These are phyloP conservation scores for Palythoa caribaeorum DNA, from an alignment of 92 coral and sea anemone genomes.

Conservation along the genomic window DNA sequence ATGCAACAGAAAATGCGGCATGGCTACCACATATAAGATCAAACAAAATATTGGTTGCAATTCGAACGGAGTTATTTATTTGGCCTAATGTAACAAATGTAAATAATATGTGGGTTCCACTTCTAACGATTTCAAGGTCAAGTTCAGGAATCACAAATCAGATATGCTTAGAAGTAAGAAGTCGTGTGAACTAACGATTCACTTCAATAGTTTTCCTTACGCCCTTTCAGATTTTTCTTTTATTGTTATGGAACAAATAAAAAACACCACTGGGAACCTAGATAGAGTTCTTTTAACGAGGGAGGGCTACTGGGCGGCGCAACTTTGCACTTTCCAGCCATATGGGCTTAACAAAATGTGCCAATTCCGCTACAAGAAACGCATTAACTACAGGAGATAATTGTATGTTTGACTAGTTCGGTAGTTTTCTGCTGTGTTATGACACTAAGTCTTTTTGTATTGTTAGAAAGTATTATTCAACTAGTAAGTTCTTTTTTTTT, in stretches of 20 bases:
- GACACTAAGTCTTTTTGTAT: background rate
- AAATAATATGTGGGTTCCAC: slow-evolving; percentile 46
- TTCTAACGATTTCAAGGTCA: slow-evolving; percentile 17
- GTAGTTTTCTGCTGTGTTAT: background rate
- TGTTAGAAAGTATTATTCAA: too few relatives aligned
- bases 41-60: background rate
- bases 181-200: slow-evolving; percentile 1
- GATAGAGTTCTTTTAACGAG: background rate
- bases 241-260: background rate
- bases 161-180: slow-evolving; percentile 6
- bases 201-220: background rate
- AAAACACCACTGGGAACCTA: background rate
- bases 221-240: background rate
- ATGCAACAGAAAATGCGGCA: background rate
- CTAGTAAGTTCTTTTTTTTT: too few relatives aligned
- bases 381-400: too few relatives aligned
- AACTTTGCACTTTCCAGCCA: too few relatives aligned
- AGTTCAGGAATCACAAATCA: slow-evolving; percentile 45
- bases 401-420: too few relatives aligned
- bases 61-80: background rate
- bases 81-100: background rate
- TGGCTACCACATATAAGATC: background rate
- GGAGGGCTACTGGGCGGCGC: too few relatives aligned
- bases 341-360: too few relatives aligned
- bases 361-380: too few relatives aligned